Percentiles rank a stretch among this genome's conserved stretches.
These are phyloP conservation scores for Brienomyrus brachyistius DNA, from an alignment of 2,113 vertebrate genomes.

Conservation along the genomic window DNA sequence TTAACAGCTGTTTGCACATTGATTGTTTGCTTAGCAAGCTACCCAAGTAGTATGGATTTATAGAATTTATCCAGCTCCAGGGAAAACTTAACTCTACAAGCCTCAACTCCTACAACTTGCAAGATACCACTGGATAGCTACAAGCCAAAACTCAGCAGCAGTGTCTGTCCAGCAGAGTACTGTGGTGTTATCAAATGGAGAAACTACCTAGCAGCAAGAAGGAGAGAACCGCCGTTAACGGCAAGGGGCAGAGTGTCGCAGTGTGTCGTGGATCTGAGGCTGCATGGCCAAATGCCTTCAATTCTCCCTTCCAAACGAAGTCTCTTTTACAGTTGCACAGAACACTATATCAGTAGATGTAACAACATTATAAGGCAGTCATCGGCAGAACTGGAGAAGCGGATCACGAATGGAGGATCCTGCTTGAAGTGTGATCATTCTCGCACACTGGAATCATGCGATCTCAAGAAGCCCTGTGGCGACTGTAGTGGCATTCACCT, in stretches of 20 bases:
- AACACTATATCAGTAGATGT: not conserved
- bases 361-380: not conserved
- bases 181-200: not conserved
- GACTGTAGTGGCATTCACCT: not conserved
- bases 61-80: not conserved
- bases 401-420: not conserved
- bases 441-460: not conserved
- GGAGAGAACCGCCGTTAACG: not conserved
- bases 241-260: not conserved
- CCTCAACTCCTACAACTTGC: not conserved
- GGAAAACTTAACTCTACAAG: not conserved
- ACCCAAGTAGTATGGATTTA: not conserved
- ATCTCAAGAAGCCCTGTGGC: not conserved
- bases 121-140: not conserved
- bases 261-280: not conserved
- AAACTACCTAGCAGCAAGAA: not conserved
- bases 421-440: not conserved
- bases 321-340: not conserved
- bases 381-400: too few species aligned
- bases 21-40: not conserved
- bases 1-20: not conserved
- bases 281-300: not conserved
- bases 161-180: not conserved
- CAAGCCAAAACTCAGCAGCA: not conserved
- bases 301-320: not conserved